Evolutionary conservation across 2,113 vertebrate genomes (phyloP).

Genomic region (Merops nubicus): DNA sequence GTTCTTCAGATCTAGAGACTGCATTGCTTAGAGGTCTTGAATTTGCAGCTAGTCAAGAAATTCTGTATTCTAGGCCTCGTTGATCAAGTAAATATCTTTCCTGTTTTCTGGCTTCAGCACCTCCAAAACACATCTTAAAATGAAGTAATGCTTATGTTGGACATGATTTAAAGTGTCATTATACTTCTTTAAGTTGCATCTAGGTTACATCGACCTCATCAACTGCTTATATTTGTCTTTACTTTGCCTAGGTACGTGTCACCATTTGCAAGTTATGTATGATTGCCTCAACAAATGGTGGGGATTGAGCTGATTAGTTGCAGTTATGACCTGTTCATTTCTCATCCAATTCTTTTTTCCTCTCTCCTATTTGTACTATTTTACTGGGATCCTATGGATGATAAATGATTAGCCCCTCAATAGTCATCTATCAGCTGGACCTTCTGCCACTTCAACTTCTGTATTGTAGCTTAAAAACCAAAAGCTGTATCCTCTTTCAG

Average conservation of each 20-base stretch:
- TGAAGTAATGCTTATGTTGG: neutral
- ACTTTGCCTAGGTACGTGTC: neutral
- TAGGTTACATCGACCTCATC: neutral
- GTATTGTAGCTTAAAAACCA: neutral
- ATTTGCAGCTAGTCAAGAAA: neutral
- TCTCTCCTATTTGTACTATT: neutral
- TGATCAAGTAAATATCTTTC: neutral
- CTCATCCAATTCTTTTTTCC: neutral
- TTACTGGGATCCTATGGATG: neutral
- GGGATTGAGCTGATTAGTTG: neutral
- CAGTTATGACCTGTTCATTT: neutral
- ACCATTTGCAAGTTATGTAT: neutral
- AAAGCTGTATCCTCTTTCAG: neutral
- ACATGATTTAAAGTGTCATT: neutral
- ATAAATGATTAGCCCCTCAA: neutral
- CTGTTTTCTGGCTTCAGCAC: neutral
- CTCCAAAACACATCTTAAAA: neutral
- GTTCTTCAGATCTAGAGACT: neutral
- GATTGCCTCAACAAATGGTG: neutral
- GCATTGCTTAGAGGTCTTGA: neutral
- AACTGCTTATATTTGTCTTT: neutral
- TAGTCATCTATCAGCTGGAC: neutral
- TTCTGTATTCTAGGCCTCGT: neutral
- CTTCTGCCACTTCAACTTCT: neutral
- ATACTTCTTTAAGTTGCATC: neutral